Conservation (phyloP, 1,140 invertebrate genomes). For the Galendromus occidentalis region DNA sequence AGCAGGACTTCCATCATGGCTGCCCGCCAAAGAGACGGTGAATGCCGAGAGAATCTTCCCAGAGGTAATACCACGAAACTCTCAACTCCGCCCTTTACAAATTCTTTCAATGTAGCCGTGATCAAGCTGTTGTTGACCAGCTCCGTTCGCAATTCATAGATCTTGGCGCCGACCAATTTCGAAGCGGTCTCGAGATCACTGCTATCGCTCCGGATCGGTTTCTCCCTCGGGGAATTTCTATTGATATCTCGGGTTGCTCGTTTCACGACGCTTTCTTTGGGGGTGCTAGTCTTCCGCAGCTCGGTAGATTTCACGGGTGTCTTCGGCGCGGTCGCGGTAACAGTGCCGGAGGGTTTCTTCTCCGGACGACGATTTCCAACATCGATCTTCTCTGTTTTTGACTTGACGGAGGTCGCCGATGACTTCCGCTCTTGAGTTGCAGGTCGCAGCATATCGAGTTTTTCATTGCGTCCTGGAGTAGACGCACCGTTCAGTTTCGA, state of each 20-base stretch:
- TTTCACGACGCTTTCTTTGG: neutral
- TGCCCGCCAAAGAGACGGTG: neutral
- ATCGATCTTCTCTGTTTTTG: neutral
- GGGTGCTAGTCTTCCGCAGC: neutral
- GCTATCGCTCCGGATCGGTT: neutral
- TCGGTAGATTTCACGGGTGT: neutral
- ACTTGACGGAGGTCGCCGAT: neutral
- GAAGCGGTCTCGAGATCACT: neutral
- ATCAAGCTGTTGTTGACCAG: neutral
- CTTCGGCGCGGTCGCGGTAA: neutral
- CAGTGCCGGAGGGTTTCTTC: neutral
- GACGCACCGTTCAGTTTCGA: no score
- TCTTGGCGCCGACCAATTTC: neutral
- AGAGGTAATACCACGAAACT: constrained; percentile 4
- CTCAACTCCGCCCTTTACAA: neutral
- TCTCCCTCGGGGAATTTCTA: neutral
- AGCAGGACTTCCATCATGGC: constrained; percentile 6
- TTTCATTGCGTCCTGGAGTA: no score
- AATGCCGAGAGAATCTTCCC: neutral
- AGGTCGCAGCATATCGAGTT: neutral
- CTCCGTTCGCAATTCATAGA: neutral
- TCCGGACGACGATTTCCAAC: neutral
- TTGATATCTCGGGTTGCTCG: neutral
- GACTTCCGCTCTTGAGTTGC: neutral
- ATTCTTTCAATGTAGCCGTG: neutral